phyloP scores from a whole-genome alignment of 2,888 invertebrate genomes.

The Athripsodes cinereus region DNA sequence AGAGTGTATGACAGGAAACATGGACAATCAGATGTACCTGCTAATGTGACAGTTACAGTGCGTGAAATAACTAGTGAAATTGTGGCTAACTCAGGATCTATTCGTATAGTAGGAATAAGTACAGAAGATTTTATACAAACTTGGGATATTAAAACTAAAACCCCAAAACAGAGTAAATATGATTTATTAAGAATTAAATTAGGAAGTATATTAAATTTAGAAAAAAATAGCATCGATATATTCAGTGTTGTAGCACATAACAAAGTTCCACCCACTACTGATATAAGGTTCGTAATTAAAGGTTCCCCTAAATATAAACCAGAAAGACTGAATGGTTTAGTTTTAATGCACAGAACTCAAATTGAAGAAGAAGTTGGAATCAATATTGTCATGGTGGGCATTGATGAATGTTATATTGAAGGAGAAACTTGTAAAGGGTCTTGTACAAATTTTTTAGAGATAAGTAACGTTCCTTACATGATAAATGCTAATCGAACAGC shows the following conservation, averaged over 20 bases:
- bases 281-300: constrained; percentile 70
- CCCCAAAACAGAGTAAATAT: constrained; percentile 59
- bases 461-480: constrained; percentile 63
- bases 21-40: constrained; percentile 67
- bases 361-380: constrained; percentile 68
- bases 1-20: constrained; percentile 69
- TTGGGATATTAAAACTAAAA: constrained; percentile 65
- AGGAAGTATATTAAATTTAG: constrained; percentile 57
- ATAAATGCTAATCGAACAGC: constrained; percentile 82
- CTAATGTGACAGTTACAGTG: constrained; percentile 71
- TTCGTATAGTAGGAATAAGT: constrained; percentile 66
- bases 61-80: constrained; percentile 73
- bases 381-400: constrained; percentile 75
- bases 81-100: constrained; percentile 72
- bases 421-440: constrained; percentile 70
- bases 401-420: constrained; percentile 71
- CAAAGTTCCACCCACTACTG: constrained; percentile 62
- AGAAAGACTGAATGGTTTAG: constrained; percentile 68
- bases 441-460: constrained; percentile 67
- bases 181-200: constrained; percentile 65
- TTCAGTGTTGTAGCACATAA: constrained; percentile 70
- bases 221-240: constrained; percentile 66
- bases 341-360: constrained; percentile 65
- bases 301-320: constrained; percentile 68
- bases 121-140: constrained; percentile 74